Conservation (phyloP, 2,113 vertebrate genomes). For the Pygoscelis adeliae region DNA sequence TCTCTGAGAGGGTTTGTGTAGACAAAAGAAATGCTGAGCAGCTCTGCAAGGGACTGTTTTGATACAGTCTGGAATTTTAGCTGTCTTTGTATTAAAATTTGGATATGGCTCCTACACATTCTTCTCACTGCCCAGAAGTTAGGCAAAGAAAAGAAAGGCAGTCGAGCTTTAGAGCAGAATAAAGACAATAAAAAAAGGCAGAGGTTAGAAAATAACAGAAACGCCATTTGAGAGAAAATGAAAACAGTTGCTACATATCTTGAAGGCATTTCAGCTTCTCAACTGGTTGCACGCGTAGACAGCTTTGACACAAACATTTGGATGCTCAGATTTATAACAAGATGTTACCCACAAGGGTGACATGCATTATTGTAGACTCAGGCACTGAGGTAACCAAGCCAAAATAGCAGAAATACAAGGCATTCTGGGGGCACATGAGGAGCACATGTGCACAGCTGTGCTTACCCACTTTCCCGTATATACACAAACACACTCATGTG, state of each 20-base stretch:
- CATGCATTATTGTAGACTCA: not conserved
- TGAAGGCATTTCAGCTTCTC: constrained; percentile 48
- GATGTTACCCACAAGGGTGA: constrained; percentile 9
- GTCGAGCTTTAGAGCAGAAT: constrained; percentile 7
- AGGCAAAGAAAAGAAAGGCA: not conserved
- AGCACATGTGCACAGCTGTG: not conserved
- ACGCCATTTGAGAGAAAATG: constrained; percentile 27
- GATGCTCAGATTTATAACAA: constrained; percentile 22
- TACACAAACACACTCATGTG: fast-evolving
- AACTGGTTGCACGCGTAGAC: constrained; percentile 17
- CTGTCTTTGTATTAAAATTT: constrained; percentile 13
- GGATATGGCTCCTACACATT: constrained; percentile 5
- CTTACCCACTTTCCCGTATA: not conserved
- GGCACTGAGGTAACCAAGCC: not conserved
- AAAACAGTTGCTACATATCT: constrained; percentile 51
- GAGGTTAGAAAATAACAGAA: constrained; percentile 35
- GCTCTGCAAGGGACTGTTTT: constrained; percentile 20
- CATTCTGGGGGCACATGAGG: not conserved
- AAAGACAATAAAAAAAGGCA: constrained; percentile 2
- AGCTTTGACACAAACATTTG: constrained; percentile 59
- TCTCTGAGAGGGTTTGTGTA: not conserved
- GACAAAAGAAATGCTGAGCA: constrained; percentile 13
- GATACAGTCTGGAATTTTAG: constrained; percentile 5
- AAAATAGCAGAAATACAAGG: not conserved
- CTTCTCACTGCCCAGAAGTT: not conserved